Evolutionary conservation across 2,797 vertebrate species (phyloP).

Genomic region (Tapera naevia): DNA sequence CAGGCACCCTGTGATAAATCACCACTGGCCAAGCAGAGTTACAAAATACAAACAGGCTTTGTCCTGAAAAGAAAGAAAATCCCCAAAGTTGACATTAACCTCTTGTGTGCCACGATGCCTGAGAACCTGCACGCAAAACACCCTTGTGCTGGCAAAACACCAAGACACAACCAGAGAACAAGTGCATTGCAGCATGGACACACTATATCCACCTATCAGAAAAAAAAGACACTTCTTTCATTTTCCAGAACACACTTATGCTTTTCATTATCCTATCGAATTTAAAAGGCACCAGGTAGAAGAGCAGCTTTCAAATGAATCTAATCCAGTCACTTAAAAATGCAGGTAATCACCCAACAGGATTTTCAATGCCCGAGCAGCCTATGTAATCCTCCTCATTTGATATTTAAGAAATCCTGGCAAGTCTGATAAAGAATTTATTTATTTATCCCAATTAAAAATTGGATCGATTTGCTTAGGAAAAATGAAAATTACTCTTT

Average conservation of each 20-base stretch:
- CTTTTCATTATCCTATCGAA: background rate
- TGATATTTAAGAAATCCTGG: background rate
- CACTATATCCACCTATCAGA: background rate
- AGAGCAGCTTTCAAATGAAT: background rate
- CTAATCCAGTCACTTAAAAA: background rate
- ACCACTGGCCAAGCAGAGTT: background rate
- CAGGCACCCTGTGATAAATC: background rate
- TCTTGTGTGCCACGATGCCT: accelerated
- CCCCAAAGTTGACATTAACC: background rate
- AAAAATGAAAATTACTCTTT: background rate
- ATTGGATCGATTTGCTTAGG: background rate
- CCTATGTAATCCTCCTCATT: background rate
- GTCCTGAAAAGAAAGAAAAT: background rate
- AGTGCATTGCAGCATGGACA: background rate
- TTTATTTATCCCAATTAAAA: background rate
- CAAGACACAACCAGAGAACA: accelerated
- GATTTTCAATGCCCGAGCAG: background rate
- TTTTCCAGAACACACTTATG: background rate
- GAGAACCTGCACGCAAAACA: background rate
- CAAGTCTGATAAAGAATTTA: background rate
- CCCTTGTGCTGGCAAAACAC: background rate
- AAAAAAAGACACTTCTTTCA: too few species aligned
- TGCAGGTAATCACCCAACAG: background rate
- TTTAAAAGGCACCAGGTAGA: background rate
- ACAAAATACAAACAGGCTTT: background rate